Percentiles rank a stretch among this genome's conserved stretches.
These are phyloP conservation scores for Nannoperca obscura DNA, from an alignment of 2,797 vertebrate genomes.

Conservation along the genomic window DNA sequence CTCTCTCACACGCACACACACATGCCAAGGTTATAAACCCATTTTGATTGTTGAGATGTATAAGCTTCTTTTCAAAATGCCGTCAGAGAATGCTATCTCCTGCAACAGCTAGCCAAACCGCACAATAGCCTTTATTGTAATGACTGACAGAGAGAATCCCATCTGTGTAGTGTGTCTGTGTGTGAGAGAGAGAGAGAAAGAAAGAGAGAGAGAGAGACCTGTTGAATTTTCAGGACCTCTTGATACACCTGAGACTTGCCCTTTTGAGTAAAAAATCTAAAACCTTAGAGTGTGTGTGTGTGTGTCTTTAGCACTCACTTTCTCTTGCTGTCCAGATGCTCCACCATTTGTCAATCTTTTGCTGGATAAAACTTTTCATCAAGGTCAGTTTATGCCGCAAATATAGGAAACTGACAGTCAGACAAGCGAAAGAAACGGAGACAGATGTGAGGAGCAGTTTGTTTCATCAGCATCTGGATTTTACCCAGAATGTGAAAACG, in stretches of 20 bases:
- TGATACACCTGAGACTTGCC: constrained; percentile 11
- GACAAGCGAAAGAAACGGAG: not conserved
- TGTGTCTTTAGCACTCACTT: constrained; percentile 6
- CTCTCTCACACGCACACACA: constrained; percentile 27
- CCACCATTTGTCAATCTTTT: constrained; percentile 43
- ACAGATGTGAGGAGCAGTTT: constrained; percentile 30
- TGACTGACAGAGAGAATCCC: constrained; percentile 54
- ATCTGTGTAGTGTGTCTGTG: not conserved
- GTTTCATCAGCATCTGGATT: constrained; percentile 50
- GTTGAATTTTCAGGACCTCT: constrained; percentile 46
- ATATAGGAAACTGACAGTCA: constrained; percentile 22
- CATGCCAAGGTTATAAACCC: constrained; percentile 17
- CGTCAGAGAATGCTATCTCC: constrained; percentile 59
- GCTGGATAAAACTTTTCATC: constrained; percentile 23
- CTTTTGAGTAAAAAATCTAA: constrained; percentile 6
- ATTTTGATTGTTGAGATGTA: constrained; percentile 58
- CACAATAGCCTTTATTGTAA: constrained; percentile 60
- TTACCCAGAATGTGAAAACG: not conserved
- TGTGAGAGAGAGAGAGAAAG: not conserved
- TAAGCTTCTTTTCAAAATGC: constrained; percentile 65
- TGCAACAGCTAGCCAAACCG: constrained; percentile 53
- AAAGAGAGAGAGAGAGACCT: constrained; percentile 33
- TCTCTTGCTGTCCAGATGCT: constrained; percentile 51
- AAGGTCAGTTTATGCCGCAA: constrained; percentile 34
- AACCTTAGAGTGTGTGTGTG: not conserved